phyloP scores from a whole-genome alignment of 1,140 invertebrate species.

The Ceratoteleas bidentatus region DNA sequence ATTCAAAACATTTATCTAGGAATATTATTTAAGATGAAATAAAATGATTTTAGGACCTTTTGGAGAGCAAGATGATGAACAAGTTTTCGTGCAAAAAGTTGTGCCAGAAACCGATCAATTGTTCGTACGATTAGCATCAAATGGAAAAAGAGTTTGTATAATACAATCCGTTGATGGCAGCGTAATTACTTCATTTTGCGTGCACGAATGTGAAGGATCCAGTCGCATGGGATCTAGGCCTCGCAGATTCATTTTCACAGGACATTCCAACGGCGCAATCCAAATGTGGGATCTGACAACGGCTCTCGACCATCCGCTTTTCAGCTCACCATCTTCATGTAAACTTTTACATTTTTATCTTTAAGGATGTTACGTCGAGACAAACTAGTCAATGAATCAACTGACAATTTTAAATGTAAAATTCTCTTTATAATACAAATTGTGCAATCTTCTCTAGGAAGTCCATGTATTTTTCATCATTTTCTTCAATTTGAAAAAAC shows the following conservation, averaged over 20 bases:
- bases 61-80: conserved; percentile 98
- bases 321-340: conserved; percentile 39
- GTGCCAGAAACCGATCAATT: conserved; percentile 97
- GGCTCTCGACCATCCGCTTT: conserved; percentile 87
- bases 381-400: no score
- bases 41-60: conserved; percentile 88
- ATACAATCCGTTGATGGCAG: conserved; percentile 96
- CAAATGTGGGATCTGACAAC: conserved; percentile 99
- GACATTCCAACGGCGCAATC: conserved; percentile 95
- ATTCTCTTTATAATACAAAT: no score
- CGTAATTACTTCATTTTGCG: conserved; percentile 97
- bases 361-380: no score
- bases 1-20: no score
- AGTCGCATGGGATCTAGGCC: conserved; percentile 95
- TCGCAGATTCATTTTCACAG: conserved; percentile 95
- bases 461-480: no score
- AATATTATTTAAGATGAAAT: no score
- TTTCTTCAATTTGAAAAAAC: neutral
- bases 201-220: conserved; percentile 98
- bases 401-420: no score
- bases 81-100: conserved; percentile 98
- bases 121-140: conserved; percentile 96
- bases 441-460: no score
- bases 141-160: conserved; percentile 97
- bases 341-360: neutral